These are phyloP conservation scores for Cantharis rustica DNA, from an alignment of 2,888 invertebrate species.

Conservation along the genomic window DNA sequence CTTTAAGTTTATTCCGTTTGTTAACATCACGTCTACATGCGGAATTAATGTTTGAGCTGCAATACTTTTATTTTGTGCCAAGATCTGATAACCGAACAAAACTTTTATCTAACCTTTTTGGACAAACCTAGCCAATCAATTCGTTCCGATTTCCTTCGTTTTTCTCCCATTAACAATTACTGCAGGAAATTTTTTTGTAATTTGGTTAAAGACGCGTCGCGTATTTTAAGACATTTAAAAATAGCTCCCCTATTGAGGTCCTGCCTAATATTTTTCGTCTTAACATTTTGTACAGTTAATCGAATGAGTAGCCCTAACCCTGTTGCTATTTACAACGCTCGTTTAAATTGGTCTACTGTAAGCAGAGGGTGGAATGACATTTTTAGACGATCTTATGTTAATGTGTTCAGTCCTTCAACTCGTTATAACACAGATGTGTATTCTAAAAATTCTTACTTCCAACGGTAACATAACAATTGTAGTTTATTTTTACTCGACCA, in stretches of 20 bases:
- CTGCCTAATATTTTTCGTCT: constrained; percentile 35
- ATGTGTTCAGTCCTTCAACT: constrained; percentile 31
- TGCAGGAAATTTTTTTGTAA: neutral
- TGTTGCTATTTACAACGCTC: neutral
- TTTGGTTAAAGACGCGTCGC: neutral
- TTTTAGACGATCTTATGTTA: constrained; percentile 34
- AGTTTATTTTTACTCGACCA: neutral
- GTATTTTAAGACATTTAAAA: constrained; percentile 27
- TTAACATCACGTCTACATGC: constrained; percentile 33
- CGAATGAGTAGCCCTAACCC: constrained; percentile 6
- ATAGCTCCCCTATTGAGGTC: constrained; percentile 31
- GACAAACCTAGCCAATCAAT: neutral
- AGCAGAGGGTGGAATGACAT: constrained; percentile 33
- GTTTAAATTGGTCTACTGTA: constrained; percentile 27
- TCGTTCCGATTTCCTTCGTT: neutral
- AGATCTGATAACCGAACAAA: constrained; percentile 16
- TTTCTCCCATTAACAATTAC: neutral
- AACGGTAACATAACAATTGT: neutral
- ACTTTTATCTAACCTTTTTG: constrained; percentile 15
- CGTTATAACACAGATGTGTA: constrained; percentile 33
- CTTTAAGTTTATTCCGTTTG: constrained; percentile 32
- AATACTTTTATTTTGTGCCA: constrained; percentile 8
- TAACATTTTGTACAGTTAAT: constrained; percentile 15
- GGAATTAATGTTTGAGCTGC: constrained; percentile 20
- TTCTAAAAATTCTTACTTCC: constrained; percentile 28